phyloP scores from a whole-genome alignment of 2,797 vertebrate species.

The Ctenopoma kingsleyae region DNA sequence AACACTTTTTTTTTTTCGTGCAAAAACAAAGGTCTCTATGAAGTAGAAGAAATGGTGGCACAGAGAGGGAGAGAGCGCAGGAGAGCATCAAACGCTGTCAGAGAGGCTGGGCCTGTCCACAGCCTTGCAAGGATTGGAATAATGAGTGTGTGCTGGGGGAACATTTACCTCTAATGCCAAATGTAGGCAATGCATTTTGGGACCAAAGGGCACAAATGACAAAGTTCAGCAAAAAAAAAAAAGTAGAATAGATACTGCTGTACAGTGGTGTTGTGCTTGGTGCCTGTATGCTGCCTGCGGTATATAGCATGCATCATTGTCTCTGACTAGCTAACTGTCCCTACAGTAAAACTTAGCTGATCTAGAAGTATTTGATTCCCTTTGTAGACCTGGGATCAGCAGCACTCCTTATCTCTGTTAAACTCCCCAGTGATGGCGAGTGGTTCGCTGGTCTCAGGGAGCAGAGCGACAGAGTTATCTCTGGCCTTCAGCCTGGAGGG shows the following conservation, averaged over 20 bases:
- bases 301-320: constrained; percentile 8
- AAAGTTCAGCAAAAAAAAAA: constrained; percentile 27
- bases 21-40: constrained; percentile 43
- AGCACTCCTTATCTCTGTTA: constrained; percentile 59
- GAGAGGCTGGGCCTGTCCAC: constrained; percentile 65
- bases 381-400: constrained; percentile 52
- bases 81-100: constrained; percentile 74
- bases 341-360: constrained; percentile 33
- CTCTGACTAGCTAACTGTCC: constrained; percentile 9
- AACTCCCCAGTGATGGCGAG: constrained; percentile 49
- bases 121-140: constrained; percentile 74
- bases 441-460: constrained; percentile 50
- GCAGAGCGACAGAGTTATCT: constrained; percentile 64
- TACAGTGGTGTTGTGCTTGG: constrained; percentile 7
- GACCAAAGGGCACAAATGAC: constrained; percentile 53
- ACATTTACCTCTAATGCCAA: constrained; percentile 70
- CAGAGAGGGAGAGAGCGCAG: constrained; percentile 37
- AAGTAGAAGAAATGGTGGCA: constrained; percentile 48
- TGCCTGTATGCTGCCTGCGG: background rate
- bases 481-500: constrained; percentile 53
- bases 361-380: constrained; percentile 50
- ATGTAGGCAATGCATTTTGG: constrained; percentile 52
- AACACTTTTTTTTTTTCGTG: background rate
- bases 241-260: constrained; percentile 6
- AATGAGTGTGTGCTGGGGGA: constrained; percentile 74